A percentile compares a stretch with the other conserved stretches of the same genome.
These are phyloP conservation scores for Capromys pilorides DNA, from an alignment of 2,797 vertebrate species.

Conservation along the genomic window DNA sequence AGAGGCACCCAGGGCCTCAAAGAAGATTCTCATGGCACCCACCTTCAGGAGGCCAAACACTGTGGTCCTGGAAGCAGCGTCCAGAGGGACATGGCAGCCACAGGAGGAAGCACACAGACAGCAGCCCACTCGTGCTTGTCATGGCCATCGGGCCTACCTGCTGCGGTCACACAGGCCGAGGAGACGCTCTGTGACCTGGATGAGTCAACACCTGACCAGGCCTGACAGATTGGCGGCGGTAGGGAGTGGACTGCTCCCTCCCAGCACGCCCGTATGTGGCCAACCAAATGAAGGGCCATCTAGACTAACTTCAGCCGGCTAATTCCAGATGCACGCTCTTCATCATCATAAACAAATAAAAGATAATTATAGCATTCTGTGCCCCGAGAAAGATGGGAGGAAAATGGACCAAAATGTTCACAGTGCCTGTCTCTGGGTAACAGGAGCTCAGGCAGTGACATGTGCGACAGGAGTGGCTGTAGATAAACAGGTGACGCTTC, in stretches of 20 bases:
- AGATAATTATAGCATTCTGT: too few relatives aligned
- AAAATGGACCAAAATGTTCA: not conserved
- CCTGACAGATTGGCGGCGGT: not conserved
- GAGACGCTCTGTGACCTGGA: not conserved
- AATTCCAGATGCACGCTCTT: not conserved
- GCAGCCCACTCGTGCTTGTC: too few relatives aligned
- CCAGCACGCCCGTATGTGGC: not conserved
- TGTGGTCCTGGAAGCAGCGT: not conserved
- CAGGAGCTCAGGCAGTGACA: not conserved
- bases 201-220: not conserved
- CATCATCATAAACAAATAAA: not conserved
- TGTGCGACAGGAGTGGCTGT: not conserved
- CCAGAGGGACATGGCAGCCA: not conserved
- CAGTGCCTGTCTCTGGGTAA: not conserved
- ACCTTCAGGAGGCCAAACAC: too few relatives aligned
- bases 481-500: not conserved
- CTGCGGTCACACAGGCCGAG: not conserved
- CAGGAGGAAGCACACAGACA: not conserved
- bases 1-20: not conserved
- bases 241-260: too few relatives aligned
- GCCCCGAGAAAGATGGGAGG: not conserved
- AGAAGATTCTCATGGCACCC: not conserved
- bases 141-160: not conserved
- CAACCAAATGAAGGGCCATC: not conserved
- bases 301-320: not conserved